Evolutionary conservation across 37 sponge, comb jelly and placozoan genomes (phyloP), one percentile per base, ranked within the genome.

Genomic region (Bolinopsis microptera): DNA sequence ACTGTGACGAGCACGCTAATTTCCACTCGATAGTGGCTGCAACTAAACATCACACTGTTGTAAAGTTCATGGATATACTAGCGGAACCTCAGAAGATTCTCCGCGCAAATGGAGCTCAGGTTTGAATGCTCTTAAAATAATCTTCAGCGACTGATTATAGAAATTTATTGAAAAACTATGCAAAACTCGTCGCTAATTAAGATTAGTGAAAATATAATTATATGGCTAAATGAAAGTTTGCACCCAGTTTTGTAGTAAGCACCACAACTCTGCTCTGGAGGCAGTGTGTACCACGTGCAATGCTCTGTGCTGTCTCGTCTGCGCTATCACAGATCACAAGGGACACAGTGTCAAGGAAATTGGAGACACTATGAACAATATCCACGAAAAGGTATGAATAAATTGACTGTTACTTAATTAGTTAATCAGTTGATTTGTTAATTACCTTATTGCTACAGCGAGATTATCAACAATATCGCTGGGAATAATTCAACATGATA

Each of bases 241-340:
- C 35, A 16, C 35, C 39, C 61, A 86, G 90, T 41, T 41, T n/a
- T 86, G 90, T 23, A 34, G 36, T 8, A 86, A 86, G 61, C 90
- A 86, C 61, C 61, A 16, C 61, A 86, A 86, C 90, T 41, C 41
- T 0, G 41, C 41, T 39, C 90, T 86, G 90, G 90, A 86, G 61
- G 90, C 90, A 27, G 90, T 86, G 27, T 86, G 90, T 86, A 41
- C 90, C 30, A 86, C 90, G 30, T 86, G 90, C 28, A 86, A 86
- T 40, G 90, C 90, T 5, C 90, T 86, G 25, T 27, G 26, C 2
- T 86, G 90, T 26, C 90, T 86, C 48, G 90, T 86, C 26, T 86
- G 90, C 26, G 90, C 90, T 86, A 86, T 86, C 41, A 86, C 90
- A 1, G 90, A 86, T 5, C 90, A 86, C 90, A 86, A 86, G 41